phyloP scores from a whole-genome alignment of 2,797 vertebrate species.

The Erethizon dorsatum region DNA sequence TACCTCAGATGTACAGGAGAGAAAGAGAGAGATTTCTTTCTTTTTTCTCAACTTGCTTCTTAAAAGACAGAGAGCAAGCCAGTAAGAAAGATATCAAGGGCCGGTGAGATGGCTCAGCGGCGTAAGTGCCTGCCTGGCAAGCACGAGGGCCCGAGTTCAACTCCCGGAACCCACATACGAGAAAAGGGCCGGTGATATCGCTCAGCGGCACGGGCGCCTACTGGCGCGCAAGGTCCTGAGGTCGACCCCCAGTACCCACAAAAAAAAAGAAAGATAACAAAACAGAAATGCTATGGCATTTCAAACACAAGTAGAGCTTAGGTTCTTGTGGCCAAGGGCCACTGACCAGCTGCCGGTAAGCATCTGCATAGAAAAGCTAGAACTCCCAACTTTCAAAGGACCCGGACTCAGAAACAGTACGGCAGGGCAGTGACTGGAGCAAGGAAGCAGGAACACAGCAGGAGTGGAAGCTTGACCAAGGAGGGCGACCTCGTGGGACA shows the following conservation, averaged over 20 bases:
- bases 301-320: not conserved
- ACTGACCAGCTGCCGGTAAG: not conserved
- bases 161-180: too few species aligned
- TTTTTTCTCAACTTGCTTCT: not conserved
- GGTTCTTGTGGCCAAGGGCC: not conserved
- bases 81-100: not conserved
- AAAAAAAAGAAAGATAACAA: not conserved
- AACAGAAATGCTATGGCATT: not conserved
- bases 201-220: too few species aligned
- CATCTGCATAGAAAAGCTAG: not conserved
- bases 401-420: not conserved
- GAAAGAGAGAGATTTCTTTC: not conserved
- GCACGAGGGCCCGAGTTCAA: too few species aligned
- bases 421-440: not conserved
- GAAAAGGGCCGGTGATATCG: too few species aligned
- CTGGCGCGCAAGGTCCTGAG: too few species aligned
- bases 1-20: not conserved
- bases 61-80: not conserved
- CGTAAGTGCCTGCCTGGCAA: too few species aligned
- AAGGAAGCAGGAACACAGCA: not conserved
- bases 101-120: too few species aligned
- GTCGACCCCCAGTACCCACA: too few species aligned
- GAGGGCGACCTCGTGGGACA: not conserved
- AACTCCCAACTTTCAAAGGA: conserved; percentile 7
- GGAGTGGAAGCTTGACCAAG: not conserved